Evolutionary conservation across 2,888 invertebrate genomes (phyloP).

Genomic region (Ptilodon capucinus): DNA sequence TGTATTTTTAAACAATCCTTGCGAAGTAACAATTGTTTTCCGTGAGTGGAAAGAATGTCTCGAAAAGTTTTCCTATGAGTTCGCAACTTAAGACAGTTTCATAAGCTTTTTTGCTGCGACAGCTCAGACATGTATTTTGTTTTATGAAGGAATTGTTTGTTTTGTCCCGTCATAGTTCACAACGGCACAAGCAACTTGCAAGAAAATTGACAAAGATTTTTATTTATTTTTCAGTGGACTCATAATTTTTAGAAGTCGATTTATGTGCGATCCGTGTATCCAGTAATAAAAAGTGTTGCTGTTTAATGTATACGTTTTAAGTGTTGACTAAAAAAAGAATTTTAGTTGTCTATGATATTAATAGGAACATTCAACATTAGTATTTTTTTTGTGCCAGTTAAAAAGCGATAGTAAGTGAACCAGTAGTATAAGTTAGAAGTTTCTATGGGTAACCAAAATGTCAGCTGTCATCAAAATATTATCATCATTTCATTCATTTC

Average conservation of each 20-base stretch:
- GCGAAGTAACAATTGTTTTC: constrained; percentile 18
- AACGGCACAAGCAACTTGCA: constrained; percentile 18
- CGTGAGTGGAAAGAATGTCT: constrained; percentile 43
- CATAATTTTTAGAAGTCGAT: background rate
- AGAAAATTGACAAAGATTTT: constrained; percentile 13
- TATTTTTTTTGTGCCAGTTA: too few species aligned
- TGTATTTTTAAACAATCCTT: constrained; percentile 9
- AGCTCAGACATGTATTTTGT: constrained; percentile 48
- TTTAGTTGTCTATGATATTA: too few species aligned
- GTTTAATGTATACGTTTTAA: too few species aligned
- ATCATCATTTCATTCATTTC: too few species aligned
- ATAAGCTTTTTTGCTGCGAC: constrained; percentile 62
- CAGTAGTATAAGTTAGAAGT: too few species aligned
- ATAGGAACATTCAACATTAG: too few species aligned
- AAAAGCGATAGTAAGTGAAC: too few species aligned
- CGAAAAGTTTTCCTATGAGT: constrained; percentile 37
- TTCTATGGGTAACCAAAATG: too few species aligned
- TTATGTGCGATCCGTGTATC: too few species aligned
- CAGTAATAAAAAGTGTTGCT: too few species aligned
- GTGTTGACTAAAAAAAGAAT: too few species aligned
- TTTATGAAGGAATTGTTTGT: constrained; percentile 44
- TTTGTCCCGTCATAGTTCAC: constrained; percentile 31
- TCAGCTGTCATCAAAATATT: too few species aligned
- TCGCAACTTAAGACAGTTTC: constrained; percentile 50
- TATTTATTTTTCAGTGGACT: constrained; percentile 3